Conservation (phyloP, 2,888 invertebrate species). For the Resseliella maxima region DNA sequence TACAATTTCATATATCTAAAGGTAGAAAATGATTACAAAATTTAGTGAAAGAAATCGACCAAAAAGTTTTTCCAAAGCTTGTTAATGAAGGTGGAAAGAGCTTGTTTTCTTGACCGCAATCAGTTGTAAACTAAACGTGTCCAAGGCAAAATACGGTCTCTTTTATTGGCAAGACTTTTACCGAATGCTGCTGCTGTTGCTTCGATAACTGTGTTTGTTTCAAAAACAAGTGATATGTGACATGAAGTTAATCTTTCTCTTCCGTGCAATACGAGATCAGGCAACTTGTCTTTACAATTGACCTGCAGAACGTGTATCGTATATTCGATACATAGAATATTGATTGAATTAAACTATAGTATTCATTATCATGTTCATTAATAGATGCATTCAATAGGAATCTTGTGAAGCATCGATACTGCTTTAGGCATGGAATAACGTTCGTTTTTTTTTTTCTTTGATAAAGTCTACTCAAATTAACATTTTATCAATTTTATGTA, state of each 20-base stretch:
- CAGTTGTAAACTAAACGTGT: neutral
- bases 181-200: neutral
- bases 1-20: neutral
- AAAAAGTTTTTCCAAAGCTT: neutral
- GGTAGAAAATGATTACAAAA: neutral
- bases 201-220: neutral
- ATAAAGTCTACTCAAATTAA: too few relatives aligned
- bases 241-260: neutral
- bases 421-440: too few relatives aligned
- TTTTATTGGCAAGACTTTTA: neutral
- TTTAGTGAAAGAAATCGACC: neutral
- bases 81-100: neutral
- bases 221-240: neutral
- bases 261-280: neutral
- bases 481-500: neutral
- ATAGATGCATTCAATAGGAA: too few relatives aligned
- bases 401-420: too few relatives aligned
- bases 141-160: neutral
- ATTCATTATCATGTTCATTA: too few relatives aligned
- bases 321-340: neutral
- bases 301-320: neutral
- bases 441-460: too few relatives aligned
- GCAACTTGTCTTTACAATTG: neutral
- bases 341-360: too few relatives aligned
- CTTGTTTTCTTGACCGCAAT: constrained; percentile 16